Conservation (phyloP, 1,140 invertebrate species). For the Liolophura sinensis region DNA sequence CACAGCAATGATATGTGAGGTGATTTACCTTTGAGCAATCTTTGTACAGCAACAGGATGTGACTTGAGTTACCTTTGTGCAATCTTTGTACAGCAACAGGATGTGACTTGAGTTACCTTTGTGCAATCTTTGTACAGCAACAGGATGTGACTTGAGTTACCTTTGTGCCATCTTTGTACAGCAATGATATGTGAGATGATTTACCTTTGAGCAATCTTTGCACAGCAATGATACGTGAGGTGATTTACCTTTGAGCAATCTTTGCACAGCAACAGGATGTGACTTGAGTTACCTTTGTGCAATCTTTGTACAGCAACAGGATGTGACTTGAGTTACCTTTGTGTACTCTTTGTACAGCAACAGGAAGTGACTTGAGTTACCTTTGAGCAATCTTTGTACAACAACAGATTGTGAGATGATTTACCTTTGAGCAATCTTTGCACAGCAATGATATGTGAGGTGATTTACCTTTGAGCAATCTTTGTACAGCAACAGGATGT, state of each 20-base stretch:
- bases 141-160: too few species aligned
- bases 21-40: too few species aligned
- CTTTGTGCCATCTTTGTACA: neutral
- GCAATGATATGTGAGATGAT: neutral
- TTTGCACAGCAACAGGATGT: neutral
- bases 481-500: constrained; percentile 19
- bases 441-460: too few species aligned
- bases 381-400: neutral
- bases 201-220: constrained; percentile 29
- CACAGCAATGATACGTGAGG: constrained; percentile 17
- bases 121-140: neutral
- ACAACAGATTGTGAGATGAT: neutral
- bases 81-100: constrained; percentile 23
- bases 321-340: constrained; percentile 16
- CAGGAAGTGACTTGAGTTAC: constrained; percentile 7
- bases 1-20: neutral
- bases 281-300: too few species aligned
- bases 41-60: neutral
- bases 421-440: neutral
- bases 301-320: neutral
- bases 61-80: constrained; percentile 20
- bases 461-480: constrained; percentile 27
- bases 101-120: constrained; percentile 3
- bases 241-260: neutral
- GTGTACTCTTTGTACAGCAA: constrained; percentile 23